phyloP scores from a whole-genome alignment of 53 echinoderm and acorn worm species.

The Paracentrotus lividus region DNA sequence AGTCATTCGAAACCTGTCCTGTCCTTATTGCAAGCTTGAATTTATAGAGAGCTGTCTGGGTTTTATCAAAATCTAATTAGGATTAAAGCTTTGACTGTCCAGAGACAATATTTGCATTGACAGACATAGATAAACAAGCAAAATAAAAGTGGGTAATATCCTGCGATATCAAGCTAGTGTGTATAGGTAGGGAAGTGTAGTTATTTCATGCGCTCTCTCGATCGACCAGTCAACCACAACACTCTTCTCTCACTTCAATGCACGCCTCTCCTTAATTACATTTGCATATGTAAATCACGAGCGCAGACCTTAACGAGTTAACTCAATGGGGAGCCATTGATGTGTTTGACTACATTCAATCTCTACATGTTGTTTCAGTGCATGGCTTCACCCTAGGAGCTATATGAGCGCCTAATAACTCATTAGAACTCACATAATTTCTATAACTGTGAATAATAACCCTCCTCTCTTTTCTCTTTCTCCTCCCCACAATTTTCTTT shows the following conservation, averaged over 20 bases:
- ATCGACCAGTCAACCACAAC: slow-evolving; percentile 26
- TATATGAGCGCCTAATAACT: slow-evolving; percentile 43
- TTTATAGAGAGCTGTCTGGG: slow-evolving; percentile 17
- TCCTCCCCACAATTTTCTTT: slow-evolving; percentile 47
- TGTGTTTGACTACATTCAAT: slow-evolving; percentile 16
- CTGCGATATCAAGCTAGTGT: not conserved
- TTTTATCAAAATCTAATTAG: slow-evolving; percentile 67
- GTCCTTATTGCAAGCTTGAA: not conserved
- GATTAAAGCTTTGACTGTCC: slow-evolving; percentile 35
- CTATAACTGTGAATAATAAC: not conserved
- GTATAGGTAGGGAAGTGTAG: not conserved
- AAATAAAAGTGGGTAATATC: slow-evolving; percentile 42
- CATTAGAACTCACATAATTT: slow-evolving; percentile 48
- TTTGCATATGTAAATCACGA: slow-evolving; percentile 69
- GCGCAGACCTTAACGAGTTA: slow-evolving; percentile 34
- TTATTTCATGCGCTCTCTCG: not conserved
- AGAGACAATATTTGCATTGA: slow-evolving; percentile 61
- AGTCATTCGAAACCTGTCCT: not conserved
- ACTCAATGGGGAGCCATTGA: slow-evolving; percentile 10
- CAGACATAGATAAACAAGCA: slow-evolving; percentile 50
- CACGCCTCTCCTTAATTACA: slow-evolving; percentile 63
- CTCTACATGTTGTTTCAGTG: slow-evolving; percentile 34
- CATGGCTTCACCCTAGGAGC: slow-evolving; percentile 17
- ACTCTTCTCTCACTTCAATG: not conserved
- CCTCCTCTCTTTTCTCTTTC: slow-evolving; percentile 23